Evolutionary conservation across 2,113 vertebrate genomes (phyloP), one percentile per base, ranked within the genome.

Genomic region (Syrmaticus mikado): DNA sequence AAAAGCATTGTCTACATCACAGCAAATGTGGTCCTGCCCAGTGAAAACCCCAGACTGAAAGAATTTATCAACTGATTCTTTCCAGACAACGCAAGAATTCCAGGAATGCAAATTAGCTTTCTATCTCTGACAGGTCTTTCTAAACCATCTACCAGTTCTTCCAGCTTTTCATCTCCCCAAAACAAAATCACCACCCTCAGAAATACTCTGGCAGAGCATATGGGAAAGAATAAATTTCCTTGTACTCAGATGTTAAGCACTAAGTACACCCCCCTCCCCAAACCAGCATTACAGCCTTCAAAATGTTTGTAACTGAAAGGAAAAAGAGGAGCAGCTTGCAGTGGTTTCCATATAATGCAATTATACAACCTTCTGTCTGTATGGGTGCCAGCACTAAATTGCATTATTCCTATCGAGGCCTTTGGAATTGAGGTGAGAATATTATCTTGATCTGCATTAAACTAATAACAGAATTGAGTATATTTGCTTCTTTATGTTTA

Each of bases 361-460:
- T 94, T 89, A 92, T 74, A 87, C 41, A 74, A 67, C 28, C 68
- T 92, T 85, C 91, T 92, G 92, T 92, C 87, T 90, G 61, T 81
- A 89, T 65, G 80, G 52, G 85, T 93, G 85, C 87, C 46, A 82
- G 80, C 52, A 91, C 4, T 2, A 76, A 94, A 89, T 80, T 36
- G 61, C 75, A 87, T 73, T 95, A 90, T 94, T 94, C 65, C 43
- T 94, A 92, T 83, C 3, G 7, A 85, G 57, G 65, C 82, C 83
- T 81, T 81, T 86, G 68, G 85, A 48, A 91, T 79, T 52, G 72
- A 85, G 93, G 89, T 87, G 92, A 94, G 87, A 95, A 80, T 82
- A 93, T 87, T 95, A 90, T 83, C 64, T 87, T 85, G 79, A 94
- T 91, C 76, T 93, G 67, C 75, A 94, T 89, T 93, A 95, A 89